Evolutionary conservation across 2,113 vertebrate species (phyloP).

Genomic region (Theristicus caerulescens): DNA sequence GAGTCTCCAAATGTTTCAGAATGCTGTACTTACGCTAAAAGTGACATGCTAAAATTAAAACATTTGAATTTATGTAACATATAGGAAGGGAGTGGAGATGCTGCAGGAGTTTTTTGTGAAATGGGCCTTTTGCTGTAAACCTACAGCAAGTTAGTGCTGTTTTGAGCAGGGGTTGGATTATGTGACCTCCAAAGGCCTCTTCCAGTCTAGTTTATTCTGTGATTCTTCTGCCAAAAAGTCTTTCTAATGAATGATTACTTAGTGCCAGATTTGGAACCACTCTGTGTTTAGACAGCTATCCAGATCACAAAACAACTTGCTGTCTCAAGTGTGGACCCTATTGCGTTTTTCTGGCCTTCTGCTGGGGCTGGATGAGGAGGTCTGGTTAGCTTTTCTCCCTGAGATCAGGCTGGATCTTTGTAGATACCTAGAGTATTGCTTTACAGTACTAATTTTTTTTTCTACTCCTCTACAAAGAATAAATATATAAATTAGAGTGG

Average conservation of each 20-base stretch:
- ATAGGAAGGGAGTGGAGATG: neutral
- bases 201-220: neutral
- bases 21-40: neutral
- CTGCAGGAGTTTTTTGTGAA: neutral
- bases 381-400: neutral
- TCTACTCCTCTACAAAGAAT: neutral
- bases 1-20: neutral
- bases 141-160: rapidly evolving
- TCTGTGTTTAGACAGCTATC: neutral
- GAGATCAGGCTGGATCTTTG: neutral
- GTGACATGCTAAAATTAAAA: neutral
- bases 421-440: neutral
- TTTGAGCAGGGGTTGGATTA: neutral
- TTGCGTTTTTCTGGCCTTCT: neutral
- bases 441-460: neutral
- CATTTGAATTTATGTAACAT: neutral
- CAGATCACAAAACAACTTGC: neutral
- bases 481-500: neutral
- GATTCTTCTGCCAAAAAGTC: neutral
- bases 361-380: neutral
- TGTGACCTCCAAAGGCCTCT: neutral
- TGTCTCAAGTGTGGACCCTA: neutral
- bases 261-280: neutral
- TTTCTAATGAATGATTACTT: neutral
- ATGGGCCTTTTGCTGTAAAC: neutral